These are phyloP conservation scores for Aphidius colemani DNA, from an alignment of 2,888 invertebrate genomes.

Conservation along the genomic window DNA sequence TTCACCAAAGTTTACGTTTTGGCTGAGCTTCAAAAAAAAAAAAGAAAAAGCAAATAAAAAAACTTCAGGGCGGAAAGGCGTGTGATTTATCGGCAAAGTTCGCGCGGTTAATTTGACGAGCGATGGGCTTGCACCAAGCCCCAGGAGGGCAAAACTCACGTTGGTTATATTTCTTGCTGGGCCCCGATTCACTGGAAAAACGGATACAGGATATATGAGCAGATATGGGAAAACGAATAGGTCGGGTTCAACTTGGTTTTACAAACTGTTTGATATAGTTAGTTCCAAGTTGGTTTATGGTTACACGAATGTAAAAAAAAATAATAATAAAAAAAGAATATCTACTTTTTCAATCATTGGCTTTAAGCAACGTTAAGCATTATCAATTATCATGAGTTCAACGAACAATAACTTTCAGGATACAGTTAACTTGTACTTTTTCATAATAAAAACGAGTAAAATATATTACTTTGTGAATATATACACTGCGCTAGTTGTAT, in stretches of 20 bases:
- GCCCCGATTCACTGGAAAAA: constrained; percentile 18
- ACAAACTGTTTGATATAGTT: neutral
- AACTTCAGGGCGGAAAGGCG: constrained; percentile 30
- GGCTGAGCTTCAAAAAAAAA: constrained; percentile 19
- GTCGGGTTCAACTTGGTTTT: constrained; percentile 4
- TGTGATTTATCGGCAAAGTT: constrained; percentile 43
- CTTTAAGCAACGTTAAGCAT: too few relatives aligned
- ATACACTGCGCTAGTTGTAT: too few relatives aligned
- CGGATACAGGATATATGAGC: constrained; percentile 15
- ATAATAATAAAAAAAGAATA: neutral
- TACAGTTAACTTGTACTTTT: too few relatives aligned
- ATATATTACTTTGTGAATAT: too few relatives aligned
- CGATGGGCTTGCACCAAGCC: constrained; percentile 30
- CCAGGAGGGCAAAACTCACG: constrained; percentile 9
- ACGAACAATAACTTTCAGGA: too few relatives aligned
- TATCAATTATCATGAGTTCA: too few relatives aligned
- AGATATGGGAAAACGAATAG: constrained; percentile 9
- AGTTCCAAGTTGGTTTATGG: too few relatives aligned
- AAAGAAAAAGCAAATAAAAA: neutral
- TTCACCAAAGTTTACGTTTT: constrained; percentile 28
- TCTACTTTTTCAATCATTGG: neutral
- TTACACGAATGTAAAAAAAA: constrained; percentile 1
- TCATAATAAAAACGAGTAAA: too few relatives aligned
- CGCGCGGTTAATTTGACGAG: constrained; percentile 43
- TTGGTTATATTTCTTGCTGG: constrained; percentile 18